Evolutionary conservation across 1,140 invertebrate genomes (phyloP), one percentile per base, ranked within the genome.

Genomic region (Drosophila lini): DNA sequence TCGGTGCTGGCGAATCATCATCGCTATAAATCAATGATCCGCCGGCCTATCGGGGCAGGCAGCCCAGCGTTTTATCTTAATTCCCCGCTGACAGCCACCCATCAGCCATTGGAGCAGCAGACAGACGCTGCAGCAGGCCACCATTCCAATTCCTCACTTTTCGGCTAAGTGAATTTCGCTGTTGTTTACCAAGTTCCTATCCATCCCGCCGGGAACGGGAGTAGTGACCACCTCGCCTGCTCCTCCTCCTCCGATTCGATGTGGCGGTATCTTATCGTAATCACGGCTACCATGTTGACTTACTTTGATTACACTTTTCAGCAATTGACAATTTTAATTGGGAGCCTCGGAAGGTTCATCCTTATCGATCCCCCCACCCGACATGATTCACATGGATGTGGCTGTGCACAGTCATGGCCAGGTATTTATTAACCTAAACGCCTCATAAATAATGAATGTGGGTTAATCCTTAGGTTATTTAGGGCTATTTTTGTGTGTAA

Each of bases 1-100:
- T 60, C 52, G 57, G 61, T 34, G 62, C 50, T 45, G 41, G 52
- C 56, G 60, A 80, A 82, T 89, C 84, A 84, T 89, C 67, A 78
- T 84, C 63, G 80, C 22, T 64, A 84, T 89, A 89, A 89, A 89
- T 89, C 80, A 89, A 78, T 78, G 85, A 89, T 89, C 78, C 84
- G 65, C 44, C 63, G 16, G 56, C 40, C 77, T 82, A 61, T 63
- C 83, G 48, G 56, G 53, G 57, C 19, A 61, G 75, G 77, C 71
- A 80, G 58, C 62, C 22, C 47, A 57, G 38, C 22, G 70, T 75
- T 89, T 89, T 89, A 89, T 89, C 84, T 90, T 75, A 89, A 89
- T 89, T 31, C 84, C 84, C 78, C 19, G 44, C 38, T 90, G 84
- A 89, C 84, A 89, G 84, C 65, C 47, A 89, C 79, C 57, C 85